Base-by-base conservation (phyloP, 2,888 invertebrate genomes). In the Tryphoninae sp. region DNA sequence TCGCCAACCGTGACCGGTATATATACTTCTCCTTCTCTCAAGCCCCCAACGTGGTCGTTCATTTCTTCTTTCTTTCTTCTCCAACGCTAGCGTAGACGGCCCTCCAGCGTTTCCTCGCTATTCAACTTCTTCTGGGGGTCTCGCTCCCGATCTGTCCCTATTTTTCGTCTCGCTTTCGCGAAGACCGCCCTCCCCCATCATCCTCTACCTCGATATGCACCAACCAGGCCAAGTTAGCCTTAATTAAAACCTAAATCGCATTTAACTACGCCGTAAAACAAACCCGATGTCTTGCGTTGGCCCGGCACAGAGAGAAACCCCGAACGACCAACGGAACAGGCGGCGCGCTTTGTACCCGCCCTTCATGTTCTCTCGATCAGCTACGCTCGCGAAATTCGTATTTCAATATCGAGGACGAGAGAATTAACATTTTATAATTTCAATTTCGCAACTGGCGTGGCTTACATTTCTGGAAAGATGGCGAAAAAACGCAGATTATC, bases 171-270 rank as follows among this genome's bases (percentile, higher is more conserved):
- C 86, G 86, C 73, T 84, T 84, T 85, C 26, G 26, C 26, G 26
- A 26, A 26, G 26, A 26, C 26, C 26, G 3, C 26, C 26, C 26
- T 0, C 26, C 3, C 26, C 19, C 19, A 19, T 19, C 19, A 19
- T 19, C 19, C 19, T 19, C 64, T 64, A 19, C 19, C 64, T 53
- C 59, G 45, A 45, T 72, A 8, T 26, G 42, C 69, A 45, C 40
- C 62, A 55, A 75, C 53, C 68, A 71, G 80, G 58, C 78, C 84
- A 84, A 86, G 88, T 87, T 87, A 88, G 86, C 84, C 89, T 88
- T 88, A 89, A 89, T 89, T 90, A 90, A 89, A 90, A 89, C 86
- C 87, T 88, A 88, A 89, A 89, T 90, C 87, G 88, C 87, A 88
- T 88, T 89, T 89, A 89, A 89, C 86, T 86, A 86, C 87, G 84